Evolutionary conservation across 1,140 invertebrate species (phyloP).

Genomic region (Rhyzopertha dominica): DNA sequence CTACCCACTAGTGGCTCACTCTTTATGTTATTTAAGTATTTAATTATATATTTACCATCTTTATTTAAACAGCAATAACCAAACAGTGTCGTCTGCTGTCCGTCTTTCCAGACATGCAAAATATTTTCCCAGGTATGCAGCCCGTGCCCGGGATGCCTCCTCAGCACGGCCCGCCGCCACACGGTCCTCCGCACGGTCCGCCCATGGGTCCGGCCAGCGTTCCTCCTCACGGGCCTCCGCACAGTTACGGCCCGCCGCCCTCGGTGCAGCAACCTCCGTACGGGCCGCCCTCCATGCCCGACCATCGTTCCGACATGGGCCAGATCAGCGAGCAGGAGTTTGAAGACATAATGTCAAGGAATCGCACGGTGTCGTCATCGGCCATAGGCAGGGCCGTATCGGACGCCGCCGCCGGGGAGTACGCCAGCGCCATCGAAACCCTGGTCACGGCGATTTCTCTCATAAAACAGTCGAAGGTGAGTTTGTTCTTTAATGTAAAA

Average conservation of each 20-base stretch:
- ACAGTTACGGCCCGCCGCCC: slow-evolving; percentile 54
- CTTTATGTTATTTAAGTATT: no score
- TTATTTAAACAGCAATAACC: no score
- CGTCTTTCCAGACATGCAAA: slow-evolving; percentile 23
- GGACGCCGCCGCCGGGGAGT: slow-evolving; percentile 95
- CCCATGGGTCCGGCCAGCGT: slow-evolving; percentile 51
- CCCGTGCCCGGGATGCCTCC: slow-evolving; percentile 48
- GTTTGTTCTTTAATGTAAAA: no score
- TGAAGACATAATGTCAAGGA: slow-evolving; percentile 96
- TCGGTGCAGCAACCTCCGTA: slow-evolving; percentile 38
- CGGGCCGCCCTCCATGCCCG: slow-evolving; percentile 36
- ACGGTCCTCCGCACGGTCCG: slow-evolving; percentile 55
- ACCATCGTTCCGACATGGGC: slow-evolving; percentile 57
- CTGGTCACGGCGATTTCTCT: slow-evolving; percentile 96
- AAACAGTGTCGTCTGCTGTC: no score
- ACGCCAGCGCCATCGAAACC: slow-evolving; percentile 96
- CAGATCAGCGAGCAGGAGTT: slow-evolving; percentile 90
- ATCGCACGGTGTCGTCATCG: slow-evolving; percentile 93
- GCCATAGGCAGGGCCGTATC: slow-evolving; percentile 95
- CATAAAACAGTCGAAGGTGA: slow-evolving; percentile 98
- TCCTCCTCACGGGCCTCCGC: slow-evolving; percentile 56
- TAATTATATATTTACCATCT: slow-evolving; percentile 40
- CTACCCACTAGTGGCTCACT: no score
- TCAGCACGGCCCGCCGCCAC: slow-evolving; percentile 52
- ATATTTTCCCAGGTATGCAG: no score